These are phyloP conservation scores for Ceratotherium simum DNA, from an alignment of 2,113 vertebrate species.

Conservation along the genomic window DNA sequence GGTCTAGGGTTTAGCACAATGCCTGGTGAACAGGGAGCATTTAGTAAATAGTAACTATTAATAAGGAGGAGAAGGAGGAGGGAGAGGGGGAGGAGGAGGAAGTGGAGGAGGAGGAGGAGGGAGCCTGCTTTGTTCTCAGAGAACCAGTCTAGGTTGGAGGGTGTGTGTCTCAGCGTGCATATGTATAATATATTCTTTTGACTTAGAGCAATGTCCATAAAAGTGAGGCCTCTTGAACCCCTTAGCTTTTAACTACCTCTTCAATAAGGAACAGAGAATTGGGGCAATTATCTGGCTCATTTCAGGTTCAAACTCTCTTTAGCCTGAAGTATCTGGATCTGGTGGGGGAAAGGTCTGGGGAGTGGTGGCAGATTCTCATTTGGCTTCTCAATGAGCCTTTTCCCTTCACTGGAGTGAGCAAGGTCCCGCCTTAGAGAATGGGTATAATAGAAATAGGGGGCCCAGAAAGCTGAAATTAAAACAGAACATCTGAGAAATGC, in stretches of 20 bases:
- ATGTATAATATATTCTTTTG: conserved; percentile 71
- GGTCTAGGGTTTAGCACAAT: neutral
- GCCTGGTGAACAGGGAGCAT: neutral
- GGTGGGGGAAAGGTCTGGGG: neutral
- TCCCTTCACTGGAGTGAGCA: neutral
- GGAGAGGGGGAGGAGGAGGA: neutral
- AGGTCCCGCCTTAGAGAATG: neutral
- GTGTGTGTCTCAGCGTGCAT: neutral
- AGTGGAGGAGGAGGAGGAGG: neutral
- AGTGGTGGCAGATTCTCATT: neutral
- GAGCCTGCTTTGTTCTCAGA: conserved; percentile 69
- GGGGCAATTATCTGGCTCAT: conserved; percentile 79
- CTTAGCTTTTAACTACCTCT: conserved; percentile 70
- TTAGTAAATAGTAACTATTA: conserved; percentile 55
- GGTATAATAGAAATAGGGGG: neutral
- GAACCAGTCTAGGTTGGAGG: neutral
- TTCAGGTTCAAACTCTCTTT: conserved; percentile 78
- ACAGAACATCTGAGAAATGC: neutral
- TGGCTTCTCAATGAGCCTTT: neutral
- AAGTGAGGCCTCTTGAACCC: conserved; percentile 72
- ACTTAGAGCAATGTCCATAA: conserved; percentile 71
- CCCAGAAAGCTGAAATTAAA: neutral
- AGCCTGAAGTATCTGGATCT: conserved; percentile 53
- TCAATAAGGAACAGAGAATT: conserved; percentile 74
- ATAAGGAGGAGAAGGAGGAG: neutral